Conservation (phyloP, 2,888 invertebrate species). For the Minunthozetes semirufus region DNA sequence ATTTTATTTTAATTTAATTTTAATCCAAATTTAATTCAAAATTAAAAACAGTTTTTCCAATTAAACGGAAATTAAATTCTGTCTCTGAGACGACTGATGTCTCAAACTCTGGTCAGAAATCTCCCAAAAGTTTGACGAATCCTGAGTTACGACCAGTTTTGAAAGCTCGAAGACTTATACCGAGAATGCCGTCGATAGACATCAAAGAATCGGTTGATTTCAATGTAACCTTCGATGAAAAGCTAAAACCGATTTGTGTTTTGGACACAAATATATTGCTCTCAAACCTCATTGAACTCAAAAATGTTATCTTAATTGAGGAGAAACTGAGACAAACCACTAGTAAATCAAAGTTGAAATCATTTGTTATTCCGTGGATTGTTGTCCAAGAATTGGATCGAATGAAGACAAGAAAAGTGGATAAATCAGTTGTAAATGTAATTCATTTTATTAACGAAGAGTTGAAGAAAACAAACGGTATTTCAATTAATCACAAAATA, state of each 20-base stretch:
- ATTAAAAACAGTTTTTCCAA: background rate
- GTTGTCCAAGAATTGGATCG: conserved; percentile 38
- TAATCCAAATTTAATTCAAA: background rate
- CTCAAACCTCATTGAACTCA: conserved; percentile 12
- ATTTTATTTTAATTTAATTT: background rate
- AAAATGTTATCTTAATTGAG: conserved; percentile 16
- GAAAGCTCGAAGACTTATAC: background rate
- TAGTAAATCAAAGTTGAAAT: background rate
- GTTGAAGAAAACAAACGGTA: conserved; percentile 11
- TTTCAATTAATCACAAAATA: too few species aligned
- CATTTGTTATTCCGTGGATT: conserved; percentile 35
- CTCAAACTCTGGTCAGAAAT: background rate
- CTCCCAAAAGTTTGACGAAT: background rate
- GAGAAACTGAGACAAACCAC: background rate
- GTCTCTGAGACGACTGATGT: background rate
- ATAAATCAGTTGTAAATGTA: conserved; percentile 16
- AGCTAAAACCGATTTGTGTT: conserved; percentile 11
- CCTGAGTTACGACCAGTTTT: background rate
- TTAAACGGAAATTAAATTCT: background rate
- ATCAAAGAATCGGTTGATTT: background rate
- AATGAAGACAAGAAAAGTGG: conserved; percentile 10
- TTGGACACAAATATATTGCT: conserved; percentile 33
- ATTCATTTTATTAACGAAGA: conserved; percentile 37
- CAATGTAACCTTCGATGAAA: background rate
- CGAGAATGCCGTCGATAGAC: background rate